Evolutionary conservation across 2,797 vertebrate species (phyloP).

Genomic region (Mycteria americana): DNA sequence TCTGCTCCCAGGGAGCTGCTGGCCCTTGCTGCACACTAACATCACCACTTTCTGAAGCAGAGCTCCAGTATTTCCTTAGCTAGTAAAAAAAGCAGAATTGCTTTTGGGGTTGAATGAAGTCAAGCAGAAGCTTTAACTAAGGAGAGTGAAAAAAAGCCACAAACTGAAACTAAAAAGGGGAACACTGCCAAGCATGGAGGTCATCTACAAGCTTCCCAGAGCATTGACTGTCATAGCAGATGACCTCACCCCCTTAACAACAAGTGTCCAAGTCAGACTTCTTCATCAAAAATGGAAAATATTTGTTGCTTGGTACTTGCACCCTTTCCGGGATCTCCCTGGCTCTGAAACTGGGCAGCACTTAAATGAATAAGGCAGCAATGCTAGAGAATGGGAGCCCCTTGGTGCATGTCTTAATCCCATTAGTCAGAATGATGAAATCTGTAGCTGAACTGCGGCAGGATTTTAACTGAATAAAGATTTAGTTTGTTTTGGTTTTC

Average conservation of each 20-base stretch:
- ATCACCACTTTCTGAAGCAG: not conserved
- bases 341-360: not conserved
- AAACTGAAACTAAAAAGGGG: not conserved
- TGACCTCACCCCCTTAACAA: not conserved
- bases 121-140: not conserved
- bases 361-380: not conserved
- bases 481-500: not conserved
- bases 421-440: not conserved
- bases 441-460: not conserved
- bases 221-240: not conserved
- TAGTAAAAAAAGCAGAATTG: not conserved
- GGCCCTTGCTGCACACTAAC: not conserved
- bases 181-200: not conserved
- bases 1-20: not conserved
- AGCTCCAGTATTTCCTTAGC: not conserved
- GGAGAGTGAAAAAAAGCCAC: not conserved
- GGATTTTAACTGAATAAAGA: constrained; percentile 12
- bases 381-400: not conserved
- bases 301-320: not conserved
- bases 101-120: not conserved
- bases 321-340: not conserved
- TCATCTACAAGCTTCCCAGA: not conserved
- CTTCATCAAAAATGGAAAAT: not conserved
- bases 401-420: not conserved
- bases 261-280: not conserved